A percentile compares a stretch with the other conserved stretches of the same genome.
phyloP scores from a whole-genome alignment of 2,888 invertebrate species.

The Drosophila quasianomalipes region DNA sequence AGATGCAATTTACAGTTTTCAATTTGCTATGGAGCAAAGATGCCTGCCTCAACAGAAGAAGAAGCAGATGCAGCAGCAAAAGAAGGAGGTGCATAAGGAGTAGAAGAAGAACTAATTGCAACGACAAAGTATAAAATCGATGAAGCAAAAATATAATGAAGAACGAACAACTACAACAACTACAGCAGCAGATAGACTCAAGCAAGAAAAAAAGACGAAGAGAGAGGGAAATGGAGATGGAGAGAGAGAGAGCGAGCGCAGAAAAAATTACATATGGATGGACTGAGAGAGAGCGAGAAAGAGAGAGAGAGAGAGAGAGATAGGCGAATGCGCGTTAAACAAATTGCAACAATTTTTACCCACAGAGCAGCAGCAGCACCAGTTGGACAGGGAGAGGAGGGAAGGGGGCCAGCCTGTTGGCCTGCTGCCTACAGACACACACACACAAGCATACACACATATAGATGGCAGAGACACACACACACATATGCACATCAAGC shows the following conservation, averaged over 20 bases:
- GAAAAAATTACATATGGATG: slow-evolving; percentile 20
- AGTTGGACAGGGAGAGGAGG: slow-evolving; percentile 1
- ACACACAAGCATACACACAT: not conserved
- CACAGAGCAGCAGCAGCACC: slow-evolving; percentile 9
- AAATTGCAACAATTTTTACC: slow-evolving; percentile 72
- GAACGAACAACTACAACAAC: slow-evolving; percentile 45
- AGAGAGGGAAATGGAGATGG: slow-evolving; percentile 8
- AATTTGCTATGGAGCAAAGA: slow-evolving; percentile 35
- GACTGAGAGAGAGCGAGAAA: slow-evolving; percentile 2
- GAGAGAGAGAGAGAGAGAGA: slow-evolving; percentile 12
- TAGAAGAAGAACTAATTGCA: slow-evolving; percentile 73
- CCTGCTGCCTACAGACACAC: slow-evolving; percentile 54
- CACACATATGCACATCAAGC: slow-evolving; percentile 13
- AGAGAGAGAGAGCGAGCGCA: slow-evolving; percentile 6
- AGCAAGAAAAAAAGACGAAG: slow-evolving; percentile 20
- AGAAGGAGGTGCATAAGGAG: slow-evolving; percentile 16
- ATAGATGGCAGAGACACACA: not conserved
- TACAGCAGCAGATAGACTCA: slow-evolving; percentile 43
- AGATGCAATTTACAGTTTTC: slow-evolving; percentile 37
- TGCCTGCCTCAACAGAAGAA: slow-evolving; percentile 52
- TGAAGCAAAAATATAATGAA: slow-evolving; percentile 74
- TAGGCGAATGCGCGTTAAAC: slow-evolving; percentile 71
- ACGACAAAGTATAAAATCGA: slow-evolving; percentile 80
- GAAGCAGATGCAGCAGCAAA: slow-evolving; percentile 1
- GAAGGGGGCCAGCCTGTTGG: slow-evolving; percentile 63